A percentile compares a stretch with the other conserved stretches of the same genome.
Evolutionary conservation across 2,797 vertebrate genomes (phyloP).

Genomic region (Anomalospiza imberbis): DNA sequence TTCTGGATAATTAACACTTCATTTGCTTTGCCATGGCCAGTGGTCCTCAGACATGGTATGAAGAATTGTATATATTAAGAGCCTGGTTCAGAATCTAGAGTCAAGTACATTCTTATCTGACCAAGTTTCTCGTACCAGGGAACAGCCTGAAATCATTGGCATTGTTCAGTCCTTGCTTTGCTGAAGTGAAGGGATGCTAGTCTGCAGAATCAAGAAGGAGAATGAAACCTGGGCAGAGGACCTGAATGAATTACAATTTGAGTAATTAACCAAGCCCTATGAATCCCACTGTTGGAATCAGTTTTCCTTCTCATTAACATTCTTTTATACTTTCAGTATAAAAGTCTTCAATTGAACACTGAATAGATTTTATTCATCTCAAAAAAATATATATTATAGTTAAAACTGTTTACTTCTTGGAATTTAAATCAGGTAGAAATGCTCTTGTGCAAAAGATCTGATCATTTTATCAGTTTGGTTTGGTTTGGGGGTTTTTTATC

Average conservation of each 20-base stretch:
- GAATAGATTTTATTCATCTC: neutral
- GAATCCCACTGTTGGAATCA: neutral
- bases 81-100: neutral
- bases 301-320: slow-evolving; percentile 6
- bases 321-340: neutral
- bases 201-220: neutral
- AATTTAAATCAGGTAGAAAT: slow-evolving; percentile 27
- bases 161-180: neutral
- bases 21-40: slow-evolving; percentile 22
- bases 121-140: neutral
- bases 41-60: neutral
- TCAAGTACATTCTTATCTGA: neutral
- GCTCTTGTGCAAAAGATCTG: neutral
- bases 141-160: neutral
- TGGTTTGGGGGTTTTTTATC: neutral
- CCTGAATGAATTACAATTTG: neutral
- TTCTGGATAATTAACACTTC: slow-evolving; percentile 33
- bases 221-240: slow-evolving; percentile 4
- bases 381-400: neutral
- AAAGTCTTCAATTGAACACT: neutral
- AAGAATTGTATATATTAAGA: neutral
- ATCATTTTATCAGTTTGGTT: neutral
- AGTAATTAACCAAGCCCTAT: slow-evolving; percentile 5
- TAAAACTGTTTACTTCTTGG: neutral
- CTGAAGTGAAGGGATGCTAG: neutral